Evolutionary conservation across 2,797 vertebrate species (phyloP).

Genomic region (Falco peregrinus): DNA sequence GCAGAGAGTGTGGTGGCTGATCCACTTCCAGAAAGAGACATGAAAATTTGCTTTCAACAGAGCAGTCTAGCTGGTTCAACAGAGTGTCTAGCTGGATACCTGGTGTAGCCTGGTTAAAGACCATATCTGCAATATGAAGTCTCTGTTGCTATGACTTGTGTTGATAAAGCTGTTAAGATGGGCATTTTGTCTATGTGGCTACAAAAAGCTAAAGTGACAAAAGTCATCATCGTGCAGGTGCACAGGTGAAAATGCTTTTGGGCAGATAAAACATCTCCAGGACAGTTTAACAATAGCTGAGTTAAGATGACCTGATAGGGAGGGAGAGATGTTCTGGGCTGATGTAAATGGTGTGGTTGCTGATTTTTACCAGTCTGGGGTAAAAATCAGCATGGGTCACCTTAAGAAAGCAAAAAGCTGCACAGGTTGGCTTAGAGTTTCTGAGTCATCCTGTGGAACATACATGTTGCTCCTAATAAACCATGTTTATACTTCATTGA

Average conservation of each 20-base stretch:
- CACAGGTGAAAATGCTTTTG: constrained; percentile 5
- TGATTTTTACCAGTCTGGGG: constrained; percentile 16
- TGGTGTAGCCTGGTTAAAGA: background rate
- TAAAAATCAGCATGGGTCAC: background rate
- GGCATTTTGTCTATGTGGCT: background rate
- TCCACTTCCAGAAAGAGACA: background rate
- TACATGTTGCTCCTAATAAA: background rate
- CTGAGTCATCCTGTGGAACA: constrained; percentile 13
- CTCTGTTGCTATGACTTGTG: background rate
- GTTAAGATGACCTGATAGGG: constrained; percentile 18
- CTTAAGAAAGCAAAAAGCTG: constrained; percentile 36
- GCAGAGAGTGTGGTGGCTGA: background rate
- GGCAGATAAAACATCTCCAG: background rate
- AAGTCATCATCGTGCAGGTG: background rate
- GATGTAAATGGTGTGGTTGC: constrained; percentile 11
- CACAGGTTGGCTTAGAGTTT: background rate
- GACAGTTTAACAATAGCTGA: background rate
- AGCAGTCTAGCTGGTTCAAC: background rate
- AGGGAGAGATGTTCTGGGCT: background rate
- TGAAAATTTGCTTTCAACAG: background rate
- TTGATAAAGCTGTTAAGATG: background rate
- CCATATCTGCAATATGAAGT: background rate
- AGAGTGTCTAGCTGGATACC: background rate
- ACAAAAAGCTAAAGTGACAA: background rate
- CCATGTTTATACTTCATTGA: background rate